Base-by-base conservation (phyloP, 2,113 vertebrate species). In the Bujurquina vittata region DNA sequence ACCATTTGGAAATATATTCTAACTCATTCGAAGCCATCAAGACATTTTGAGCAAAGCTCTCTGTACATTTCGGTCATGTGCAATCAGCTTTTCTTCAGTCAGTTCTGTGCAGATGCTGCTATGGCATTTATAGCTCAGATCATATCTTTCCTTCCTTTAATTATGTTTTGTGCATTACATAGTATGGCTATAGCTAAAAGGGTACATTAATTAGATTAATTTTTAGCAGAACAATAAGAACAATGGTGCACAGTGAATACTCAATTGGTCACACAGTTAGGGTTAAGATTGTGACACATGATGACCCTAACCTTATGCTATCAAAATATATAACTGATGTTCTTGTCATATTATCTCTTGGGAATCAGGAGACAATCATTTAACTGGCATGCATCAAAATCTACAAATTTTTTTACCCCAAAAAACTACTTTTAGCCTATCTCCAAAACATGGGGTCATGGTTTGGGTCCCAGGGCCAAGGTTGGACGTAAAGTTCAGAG, bases 1-100 rank as follows among this genome's bases (percentile, higher is more conserved):
- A 23, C 77, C 23, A 1, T 79, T 67, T 59, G 86, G 79, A 91
- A 90, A 90, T 83, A 55, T 57, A 75, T 83, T 87, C 87, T 1
- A 81, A 82, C 62, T 86, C 18, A 77, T 88, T 79, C 59, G 83
- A 81, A 86, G 77, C 80, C 62, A 74, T 82, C 17, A 84, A 77
- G 85, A 73, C 83, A 63, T 87, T 65, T 65, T 37, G 61, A 84
- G 84, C 37, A 62, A 85, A 83, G 83, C 57, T 61, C 15, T 77
- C 60, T 75, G 55, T 57, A 26, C 23, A 22, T 37, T 59, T 82
- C 23, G 40, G 77, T 76, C 72, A 54, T 72, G 75, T 49, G 56
- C 55, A 57, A 31, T 87, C 61, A 55, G 63, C 49, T 49, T 81
- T 62, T 67, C 49, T 52, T 2, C 20, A 23, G 5, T 23, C 49